Percentiles rank a stretch among this genome's conserved stretches.
Evolutionary conservation across 2,113 vertebrate species (phyloP).

Genomic region (Hipposideros armiger): DNA sequence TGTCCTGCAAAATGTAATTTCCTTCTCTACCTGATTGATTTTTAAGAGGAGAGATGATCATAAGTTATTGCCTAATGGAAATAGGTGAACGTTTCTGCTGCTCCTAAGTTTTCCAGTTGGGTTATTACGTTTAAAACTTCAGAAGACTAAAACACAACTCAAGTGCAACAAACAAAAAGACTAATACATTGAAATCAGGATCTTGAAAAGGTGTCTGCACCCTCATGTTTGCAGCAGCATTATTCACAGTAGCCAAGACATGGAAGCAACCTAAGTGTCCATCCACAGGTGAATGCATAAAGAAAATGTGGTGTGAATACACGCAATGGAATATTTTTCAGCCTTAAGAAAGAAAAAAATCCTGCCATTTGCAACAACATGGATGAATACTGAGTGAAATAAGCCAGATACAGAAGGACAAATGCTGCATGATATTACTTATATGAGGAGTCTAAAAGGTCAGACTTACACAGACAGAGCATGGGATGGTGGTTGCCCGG

Average conservation of each 20-base stretch:
- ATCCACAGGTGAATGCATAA: not conserved
- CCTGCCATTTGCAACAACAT: not conserved
- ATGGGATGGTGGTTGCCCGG: not conserved
- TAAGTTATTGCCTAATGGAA: not conserved
- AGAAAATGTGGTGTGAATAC: not conserved
- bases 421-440: too few species aligned
- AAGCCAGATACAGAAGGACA: not conserved
- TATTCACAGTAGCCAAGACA: not conserved
- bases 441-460: not conserved
- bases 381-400: not conserved
- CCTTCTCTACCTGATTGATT: not conserved
- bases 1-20: not conserved
- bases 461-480: not conserved
- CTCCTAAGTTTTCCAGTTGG: not conserved
- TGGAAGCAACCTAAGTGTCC: not conserved
- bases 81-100: not conserved
- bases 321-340: not conserved
- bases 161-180: not conserved
- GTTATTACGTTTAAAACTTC: not conserved
- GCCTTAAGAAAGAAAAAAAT: not conserved
- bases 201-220: not conserved
- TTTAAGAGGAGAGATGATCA: not conserved
- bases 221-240: not conserved
- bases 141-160: not conserved
- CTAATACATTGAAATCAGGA: not conserved